phyloP scores from a whole-genome alignment of 2,113 vertebrate species.

The Regulus satrapa region DNA sequence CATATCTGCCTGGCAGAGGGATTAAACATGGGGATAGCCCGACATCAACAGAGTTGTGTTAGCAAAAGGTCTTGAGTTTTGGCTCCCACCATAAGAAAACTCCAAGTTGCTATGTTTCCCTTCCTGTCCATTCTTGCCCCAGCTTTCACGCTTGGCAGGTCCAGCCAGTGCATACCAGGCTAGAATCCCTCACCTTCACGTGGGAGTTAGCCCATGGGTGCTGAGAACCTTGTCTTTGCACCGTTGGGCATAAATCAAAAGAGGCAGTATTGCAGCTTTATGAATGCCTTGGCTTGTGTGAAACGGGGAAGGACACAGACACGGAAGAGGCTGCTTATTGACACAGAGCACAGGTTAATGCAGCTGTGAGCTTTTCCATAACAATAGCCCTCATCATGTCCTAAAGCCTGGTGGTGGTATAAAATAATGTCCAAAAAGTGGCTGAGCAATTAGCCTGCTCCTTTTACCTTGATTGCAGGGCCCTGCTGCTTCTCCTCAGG shows the following conservation, averaged over 20 bases:
- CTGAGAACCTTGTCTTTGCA: background rate
- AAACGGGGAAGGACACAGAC: background rate
- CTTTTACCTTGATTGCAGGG: fast-evolving
- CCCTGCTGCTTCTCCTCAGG: background rate
- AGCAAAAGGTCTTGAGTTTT: background rate
- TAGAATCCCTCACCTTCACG: fast-evolving
- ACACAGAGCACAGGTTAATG: background rate
- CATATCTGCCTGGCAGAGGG: fast-evolving
- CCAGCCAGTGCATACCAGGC: background rate
- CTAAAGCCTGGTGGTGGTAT: background rate
- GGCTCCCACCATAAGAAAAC: background rate
- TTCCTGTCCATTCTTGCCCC: background rate
- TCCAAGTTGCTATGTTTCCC: background rate
- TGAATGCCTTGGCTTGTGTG: background rate
- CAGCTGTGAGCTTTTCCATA: background rate
- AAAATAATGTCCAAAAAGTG: background rate
- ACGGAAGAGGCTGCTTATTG: background rate
- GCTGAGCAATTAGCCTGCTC: background rate
- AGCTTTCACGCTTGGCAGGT: fast-evolving
- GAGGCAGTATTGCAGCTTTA: background rate
- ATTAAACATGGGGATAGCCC: background rate
- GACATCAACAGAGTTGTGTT: background rate
- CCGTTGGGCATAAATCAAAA: background rate
- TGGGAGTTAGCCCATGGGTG: background rate
- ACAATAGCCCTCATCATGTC: background rate